phyloP scores from a whole-genome alignment of 2,113 vertebrate species.

The Dolichotis patagonum region DNA sequence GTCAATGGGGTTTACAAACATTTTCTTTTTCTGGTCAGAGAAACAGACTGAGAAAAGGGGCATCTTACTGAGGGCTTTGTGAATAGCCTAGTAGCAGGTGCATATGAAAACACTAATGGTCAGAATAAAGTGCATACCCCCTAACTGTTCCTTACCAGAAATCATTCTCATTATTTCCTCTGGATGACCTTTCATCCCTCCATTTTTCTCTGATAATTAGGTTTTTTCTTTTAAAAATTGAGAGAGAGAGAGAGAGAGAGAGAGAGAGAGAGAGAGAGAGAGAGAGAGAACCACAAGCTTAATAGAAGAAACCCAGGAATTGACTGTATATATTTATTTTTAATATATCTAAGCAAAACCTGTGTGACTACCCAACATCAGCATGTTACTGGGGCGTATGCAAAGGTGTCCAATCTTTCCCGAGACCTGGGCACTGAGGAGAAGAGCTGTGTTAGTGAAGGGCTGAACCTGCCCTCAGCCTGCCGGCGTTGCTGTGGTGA shows the following conservation, averaged over 20 bases:
- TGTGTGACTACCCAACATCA: not conserved
- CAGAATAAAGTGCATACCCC: not conserved
- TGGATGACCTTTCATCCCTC: constrained; percentile 20
- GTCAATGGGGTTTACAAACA: not conserved
- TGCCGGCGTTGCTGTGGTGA: constrained; percentile 77
- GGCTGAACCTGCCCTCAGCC: not conserved
- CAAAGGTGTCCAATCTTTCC: constrained; percentile 10
- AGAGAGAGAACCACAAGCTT: not conserved
- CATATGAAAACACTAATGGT: not conserved
- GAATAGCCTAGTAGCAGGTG: not conserved
- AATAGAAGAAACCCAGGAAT: not conserved
- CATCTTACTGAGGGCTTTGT: not conserved
- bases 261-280: too few species aligned
- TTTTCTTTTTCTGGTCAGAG: constrained; percentile 40
- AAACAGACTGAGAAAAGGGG: not conserved
- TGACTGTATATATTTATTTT: constrained; percentile 6
- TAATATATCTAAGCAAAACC: constrained; percentile 33
- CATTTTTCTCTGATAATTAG: constrained; percentile 46
- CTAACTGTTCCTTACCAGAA: not conserved
- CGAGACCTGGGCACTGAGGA: constrained; percentile 72
- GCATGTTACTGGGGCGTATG: not conserved
- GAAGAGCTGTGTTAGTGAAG: constrained; percentile 55
- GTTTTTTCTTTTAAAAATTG: constrained; percentile 9
- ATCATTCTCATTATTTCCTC: constrained; percentile 41
- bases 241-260: not conserved